Evolutionary conservation across 1,140 invertebrate species (phyloP), one percentile per base, ranked within the genome.

Genomic region (Drosophila asahinai): DNA sequence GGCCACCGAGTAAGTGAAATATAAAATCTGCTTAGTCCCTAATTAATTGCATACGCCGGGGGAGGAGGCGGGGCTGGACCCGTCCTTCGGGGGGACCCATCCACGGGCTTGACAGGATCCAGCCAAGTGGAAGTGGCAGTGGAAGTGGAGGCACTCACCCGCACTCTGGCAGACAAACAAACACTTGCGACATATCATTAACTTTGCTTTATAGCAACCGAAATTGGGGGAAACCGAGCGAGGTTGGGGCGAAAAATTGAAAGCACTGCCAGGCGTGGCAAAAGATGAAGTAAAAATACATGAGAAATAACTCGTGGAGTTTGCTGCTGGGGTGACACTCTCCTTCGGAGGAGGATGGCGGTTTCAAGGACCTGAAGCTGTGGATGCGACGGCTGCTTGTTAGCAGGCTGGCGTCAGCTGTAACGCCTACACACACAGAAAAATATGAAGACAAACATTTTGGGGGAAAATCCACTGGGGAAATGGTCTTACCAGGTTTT

Each of bases 181-280:
- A 45, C 80, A 86, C 74, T 86, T 71, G 79, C 75, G 75, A 82
- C 82, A 86, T 86, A 86, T 86, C 82, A 86, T 86, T 86, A 86
- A 86, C 82, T 86, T 79, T 82, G 79, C 82, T 86, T 86, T 82
- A 86, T 79, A 57, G 57, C 78, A 63, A 73, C 64, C 76, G 47
- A 70, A 84, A 71, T 72, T 58, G 66, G 51, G 33, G 25, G 19
- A 14, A 54, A 36, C 40, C 40, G 12, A 27, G 22, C 38, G 43
- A 0, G 54, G 45, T 22, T 25, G 47, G 51, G 33, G 47, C 15
- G 25, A 54, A 61, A 77, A 78, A 79, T 58, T 75, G 52, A 75
- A 75, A 54, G 74, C 74, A 59, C 5, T 70, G 66, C 25, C 57
- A 17, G 72, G 62, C 43, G 43, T 22, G 45, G 65, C 63, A 65